These are phyloP conservation scores for Pyrocoelia pectoralis DNA, from an alignment of 2,888 invertebrate species.

Conservation along the genomic window DNA sequence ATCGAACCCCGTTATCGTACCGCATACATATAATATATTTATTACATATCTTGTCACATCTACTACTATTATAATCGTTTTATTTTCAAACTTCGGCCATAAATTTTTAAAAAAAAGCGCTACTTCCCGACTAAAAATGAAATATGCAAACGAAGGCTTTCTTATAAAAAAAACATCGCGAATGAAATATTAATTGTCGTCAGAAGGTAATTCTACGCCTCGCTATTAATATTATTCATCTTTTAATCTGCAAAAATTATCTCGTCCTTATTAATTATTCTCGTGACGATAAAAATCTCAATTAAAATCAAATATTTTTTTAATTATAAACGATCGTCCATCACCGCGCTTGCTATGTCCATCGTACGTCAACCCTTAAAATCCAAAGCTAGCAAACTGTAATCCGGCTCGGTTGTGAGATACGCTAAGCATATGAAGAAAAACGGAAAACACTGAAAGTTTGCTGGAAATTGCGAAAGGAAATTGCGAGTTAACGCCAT, in stretches of 20 bases:
- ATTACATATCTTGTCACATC: not conserved
- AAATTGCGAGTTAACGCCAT: not conserved
- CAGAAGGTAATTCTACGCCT: constrained; percentile 2
- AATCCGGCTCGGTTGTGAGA: not conserved
- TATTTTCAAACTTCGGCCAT: not conserved
- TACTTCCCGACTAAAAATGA: constrained; percentile 21
- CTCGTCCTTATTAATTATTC: too few species aligned
- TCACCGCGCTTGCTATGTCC: too few species aligned
- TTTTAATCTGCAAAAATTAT: not conserved
- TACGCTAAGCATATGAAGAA: not conserved
- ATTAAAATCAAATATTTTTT: too few species aligned
- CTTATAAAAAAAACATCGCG: constrained; percentile 17
- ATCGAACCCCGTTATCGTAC: not conserved
- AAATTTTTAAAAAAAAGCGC: constrained; percentile 14
- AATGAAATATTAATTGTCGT: constrained; percentile 28
- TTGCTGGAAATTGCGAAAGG: constrained; percentile 6
- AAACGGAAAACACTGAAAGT: not conserved
- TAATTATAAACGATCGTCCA: too few species aligned
- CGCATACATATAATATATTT: constrained; percentile 4
- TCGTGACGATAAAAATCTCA: too few species aligned
- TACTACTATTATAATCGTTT: constrained; percentile 16
- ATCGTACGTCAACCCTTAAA: too few species aligned
- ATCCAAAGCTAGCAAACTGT: not conserved
- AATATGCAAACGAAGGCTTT: constrained; percentile 24
- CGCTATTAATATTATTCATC: constrained; percentile 16